Percentiles rank a stretch among this genome's conserved stretches.
Conservation (phyloP, 2,888 invertebrate genomes). For the Achlya flavicornis region DNA sequence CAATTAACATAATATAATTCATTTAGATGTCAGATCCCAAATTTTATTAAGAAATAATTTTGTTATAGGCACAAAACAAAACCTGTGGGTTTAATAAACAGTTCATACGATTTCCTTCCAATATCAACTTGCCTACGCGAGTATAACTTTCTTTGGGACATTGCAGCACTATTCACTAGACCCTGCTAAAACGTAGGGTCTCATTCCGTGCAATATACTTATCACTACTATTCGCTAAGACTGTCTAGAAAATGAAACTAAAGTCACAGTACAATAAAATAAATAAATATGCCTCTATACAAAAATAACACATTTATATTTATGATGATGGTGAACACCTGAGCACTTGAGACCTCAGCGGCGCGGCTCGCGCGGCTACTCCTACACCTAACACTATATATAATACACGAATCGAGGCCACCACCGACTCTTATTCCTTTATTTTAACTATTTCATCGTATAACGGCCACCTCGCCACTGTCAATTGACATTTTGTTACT, state of each 20-base stretch:
- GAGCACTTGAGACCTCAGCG: constrained; percentile 65
- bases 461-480: constrained; percentile 47
- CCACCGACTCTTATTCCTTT: constrained; percentile 21
- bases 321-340: constrained; percentile 75
- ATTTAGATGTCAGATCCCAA: constrained; percentile 11
- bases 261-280: constrained; percentile 70
- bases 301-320: constrained; percentile 78
- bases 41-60: constrained; percentile 29
- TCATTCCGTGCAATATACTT: constrained; percentile 73
- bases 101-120: constrained; percentile 42
- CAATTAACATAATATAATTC: constrained; percentile 31
- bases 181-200: constrained; percentile 80
- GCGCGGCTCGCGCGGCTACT: constrained; percentile 30
- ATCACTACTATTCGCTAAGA: constrained; percentile 74
- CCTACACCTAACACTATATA: constrained; percentile 31
- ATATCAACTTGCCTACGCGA: constrained; percentile 60
- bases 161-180: constrained; percentile 73
- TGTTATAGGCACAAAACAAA: constrained; percentile 37
- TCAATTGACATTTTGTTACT: constrained; percentile 67
- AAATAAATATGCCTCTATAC: constrained; percentile 82
- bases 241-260: constrained; percentile 70
- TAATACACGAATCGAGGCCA: constrained; percentile 35
- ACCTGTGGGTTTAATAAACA: constrained; percentile 33
- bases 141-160: constrained; percentile 81
- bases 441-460: constrained; percentile 23